Percentiles rank a stretch among this genome's conserved stretches.
These are phyloP conservation scores for Ectemnius cavifrons DNA, from an alignment of 2,888 invertebrate species.

Conservation along the genomic window DNA sequence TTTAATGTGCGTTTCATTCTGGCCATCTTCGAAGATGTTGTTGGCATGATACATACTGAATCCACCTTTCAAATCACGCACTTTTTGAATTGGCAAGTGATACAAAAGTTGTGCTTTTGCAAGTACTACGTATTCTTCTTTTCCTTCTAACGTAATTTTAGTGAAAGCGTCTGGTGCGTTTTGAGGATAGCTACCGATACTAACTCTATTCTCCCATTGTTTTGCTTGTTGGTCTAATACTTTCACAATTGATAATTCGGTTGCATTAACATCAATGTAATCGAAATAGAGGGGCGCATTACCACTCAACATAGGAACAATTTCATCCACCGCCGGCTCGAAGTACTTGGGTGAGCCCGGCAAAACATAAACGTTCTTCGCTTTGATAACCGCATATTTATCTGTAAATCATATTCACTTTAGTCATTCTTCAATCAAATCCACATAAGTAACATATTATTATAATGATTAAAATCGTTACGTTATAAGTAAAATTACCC, in stretches of 20 bases:
- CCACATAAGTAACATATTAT: background rate
- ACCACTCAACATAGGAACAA: conserved; percentile 53
- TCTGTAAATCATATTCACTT: conserved; percentile 35
- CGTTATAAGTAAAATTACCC: conserved; percentile 17
- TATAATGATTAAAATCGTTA: background rate
- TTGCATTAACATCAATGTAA: conserved; percentile 59
- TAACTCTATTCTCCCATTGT: conserved; percentile 59
- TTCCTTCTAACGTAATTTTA: conserved; percentile 65
- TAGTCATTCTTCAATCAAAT: background rate
- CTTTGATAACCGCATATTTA: conserved; percentile 58
- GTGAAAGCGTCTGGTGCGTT: conserved; percentile 42
- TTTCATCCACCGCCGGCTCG: conserved; percentile 63
- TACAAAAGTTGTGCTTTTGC: conserved; percentile 56
- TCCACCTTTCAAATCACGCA: conserved; percentile 38
- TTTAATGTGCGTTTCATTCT: conserved; percentile 61
- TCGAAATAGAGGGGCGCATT: conserved; percentile 45
- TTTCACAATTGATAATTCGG: conserved; percentile 62
- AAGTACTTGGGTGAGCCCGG: conserved; percentile 82
- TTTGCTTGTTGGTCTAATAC: conserved; percentile 57
- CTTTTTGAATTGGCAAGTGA: conserved; percentile 48
- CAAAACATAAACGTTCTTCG: conserved; percentile 82
- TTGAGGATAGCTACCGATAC: conserved; percentile 71
- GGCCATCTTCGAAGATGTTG: conserved; percentile 55
- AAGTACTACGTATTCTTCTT: conserved; percentile 44
- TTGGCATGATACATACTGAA: conserved; percentile 64